These are phyloP conservation scores for Zosterops japonicus DNA, from an alignment of 2,113 vertebrate genomes.

Conservation along the genomic window DNA sequence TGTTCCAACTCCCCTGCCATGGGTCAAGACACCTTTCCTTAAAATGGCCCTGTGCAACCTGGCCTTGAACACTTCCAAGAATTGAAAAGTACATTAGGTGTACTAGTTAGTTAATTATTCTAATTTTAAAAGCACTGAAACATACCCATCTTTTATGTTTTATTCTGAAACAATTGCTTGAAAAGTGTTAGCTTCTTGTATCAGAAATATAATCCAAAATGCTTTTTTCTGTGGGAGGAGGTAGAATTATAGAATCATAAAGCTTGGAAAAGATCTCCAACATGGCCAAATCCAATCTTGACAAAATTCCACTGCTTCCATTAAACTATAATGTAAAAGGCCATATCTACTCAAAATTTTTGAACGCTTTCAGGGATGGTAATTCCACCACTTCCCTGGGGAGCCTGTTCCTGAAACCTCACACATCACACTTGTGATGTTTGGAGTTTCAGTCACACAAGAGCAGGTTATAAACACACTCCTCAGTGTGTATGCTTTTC, in stretches of 20 bases:
- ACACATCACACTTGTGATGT: rapidly evolving
- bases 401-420: neutral
- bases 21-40: neutral
- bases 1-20: neutral
- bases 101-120: neutral
- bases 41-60: neutral
- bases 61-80: neutral
- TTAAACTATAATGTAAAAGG: neutral
- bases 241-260: neutral
- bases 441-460: neutral
- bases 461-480: rapidly evolving
- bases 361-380: neutral
- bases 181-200: neutral
- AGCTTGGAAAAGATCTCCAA: neutral
- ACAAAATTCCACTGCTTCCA: neutral
- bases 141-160: neutral
- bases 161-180: neutral
- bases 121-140: neutral
- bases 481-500: rapidly evolving
- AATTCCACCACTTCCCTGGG: neutral
- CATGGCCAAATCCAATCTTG: neutral
- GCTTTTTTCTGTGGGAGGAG: neutral
- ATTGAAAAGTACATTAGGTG: neutral
- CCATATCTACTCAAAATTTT: neutral
- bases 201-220: neutral